Evolutionary conservation across 2,113 vertebrate species (phyloP).

Genomic region (Cephalopholis sonnerati): DNA sequence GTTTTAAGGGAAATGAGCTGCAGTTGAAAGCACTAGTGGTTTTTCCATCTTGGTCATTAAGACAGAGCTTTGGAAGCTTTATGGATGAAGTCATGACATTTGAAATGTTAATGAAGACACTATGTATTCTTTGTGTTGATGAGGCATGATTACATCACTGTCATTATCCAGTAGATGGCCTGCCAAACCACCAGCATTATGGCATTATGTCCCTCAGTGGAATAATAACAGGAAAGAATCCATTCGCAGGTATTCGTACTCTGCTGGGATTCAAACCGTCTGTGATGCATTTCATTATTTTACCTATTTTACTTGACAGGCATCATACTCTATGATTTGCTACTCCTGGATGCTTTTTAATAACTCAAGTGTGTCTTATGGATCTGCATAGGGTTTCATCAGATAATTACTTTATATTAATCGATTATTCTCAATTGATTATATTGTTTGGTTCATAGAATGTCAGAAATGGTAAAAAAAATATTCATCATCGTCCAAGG

Average conservation of each 20-base stretch:
- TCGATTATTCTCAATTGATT: not conserved
- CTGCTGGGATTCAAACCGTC: not conserved
- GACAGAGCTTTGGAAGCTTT: not conserved
- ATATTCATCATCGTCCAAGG: not conserved
- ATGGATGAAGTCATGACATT: slow-evolving; percentile 38
- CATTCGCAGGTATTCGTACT: not conserved
- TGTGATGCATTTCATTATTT: slow-evolving; percentile 1
- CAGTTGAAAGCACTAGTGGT: slow-evolving; percentile 33
- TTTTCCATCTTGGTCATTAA: not conserved
- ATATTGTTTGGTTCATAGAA: not conserved
- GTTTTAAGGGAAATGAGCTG: not conserved
- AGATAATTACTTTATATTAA: not conserved
- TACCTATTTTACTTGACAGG: not conserved
- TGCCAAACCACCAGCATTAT: slow-evolving; percentile 11
- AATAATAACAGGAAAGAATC: not conserved
- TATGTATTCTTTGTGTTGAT: slow-evolving; percentile 15
- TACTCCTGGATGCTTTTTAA: not conserved
- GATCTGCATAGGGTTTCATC: not conserved
- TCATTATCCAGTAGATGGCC: slow-evolving; percentile 1
- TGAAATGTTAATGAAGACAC: slow-evolving; percentile 39
- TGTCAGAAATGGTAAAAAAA: not conserved
- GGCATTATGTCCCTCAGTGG: slow-evolving; percentile 4
- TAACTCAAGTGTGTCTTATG: not conserved
- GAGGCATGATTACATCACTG: slow-evolving; percentile 18
- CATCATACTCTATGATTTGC: not conserved